These are phyloP conservation scores for Pollenia labialis DNA, from an alignment of 2,888 invertebrate species.

Conservation along the genomic window DNA sequence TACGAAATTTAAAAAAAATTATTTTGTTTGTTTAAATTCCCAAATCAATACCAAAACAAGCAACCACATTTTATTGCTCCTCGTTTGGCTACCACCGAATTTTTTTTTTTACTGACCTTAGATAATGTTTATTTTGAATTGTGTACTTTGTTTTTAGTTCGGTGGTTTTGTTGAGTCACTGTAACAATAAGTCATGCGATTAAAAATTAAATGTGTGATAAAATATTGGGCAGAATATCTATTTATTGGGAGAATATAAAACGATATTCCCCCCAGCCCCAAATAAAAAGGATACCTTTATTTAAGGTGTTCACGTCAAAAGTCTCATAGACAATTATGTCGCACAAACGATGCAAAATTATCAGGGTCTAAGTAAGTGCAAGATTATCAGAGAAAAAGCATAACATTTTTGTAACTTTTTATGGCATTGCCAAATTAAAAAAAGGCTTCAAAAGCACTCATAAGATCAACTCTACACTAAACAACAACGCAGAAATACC, in stretches of 20 bases:
- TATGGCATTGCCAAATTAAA: too few species aligned
- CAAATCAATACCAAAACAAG: slow-evolving; percentile 1
- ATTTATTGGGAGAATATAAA: background rate
- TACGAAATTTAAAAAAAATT: background rate
- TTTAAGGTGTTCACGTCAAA: too few species aligned
- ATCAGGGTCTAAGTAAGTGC: too few species aligned
- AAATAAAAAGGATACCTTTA: too few species aligned
- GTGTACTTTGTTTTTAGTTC: background rate
- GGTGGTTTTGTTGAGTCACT: slow-evolving; percentile 1
- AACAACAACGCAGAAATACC: too few species aligned
- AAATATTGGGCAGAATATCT: background rate
- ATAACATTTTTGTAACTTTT: too few species aligned
- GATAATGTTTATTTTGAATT: slow-evolving; percentile 27
- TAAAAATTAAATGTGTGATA: slow-evolving; percentile 24
- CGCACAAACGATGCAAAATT: too few species aligned
- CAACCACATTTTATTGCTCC: slow-evolving; percentile 15
- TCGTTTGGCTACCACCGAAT: background rate
- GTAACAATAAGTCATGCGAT: slow-evolving; percentile 9
- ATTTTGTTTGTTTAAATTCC: slow-evolving; percentile 55
- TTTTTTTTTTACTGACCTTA: slow-evolving; percentile 37
- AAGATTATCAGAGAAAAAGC: too few species aligned
- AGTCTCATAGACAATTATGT: too few species aligned
- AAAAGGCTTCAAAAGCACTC: too few species aligned
- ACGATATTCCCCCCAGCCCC: background rate
- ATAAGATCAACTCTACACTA: too few species aligned